Evolutionary conservation across 2,888 invertebrate species (phyloP), one percentile per base, ranked within the genome.

Genomic region (Meiosimyza decipiens): DNA sequence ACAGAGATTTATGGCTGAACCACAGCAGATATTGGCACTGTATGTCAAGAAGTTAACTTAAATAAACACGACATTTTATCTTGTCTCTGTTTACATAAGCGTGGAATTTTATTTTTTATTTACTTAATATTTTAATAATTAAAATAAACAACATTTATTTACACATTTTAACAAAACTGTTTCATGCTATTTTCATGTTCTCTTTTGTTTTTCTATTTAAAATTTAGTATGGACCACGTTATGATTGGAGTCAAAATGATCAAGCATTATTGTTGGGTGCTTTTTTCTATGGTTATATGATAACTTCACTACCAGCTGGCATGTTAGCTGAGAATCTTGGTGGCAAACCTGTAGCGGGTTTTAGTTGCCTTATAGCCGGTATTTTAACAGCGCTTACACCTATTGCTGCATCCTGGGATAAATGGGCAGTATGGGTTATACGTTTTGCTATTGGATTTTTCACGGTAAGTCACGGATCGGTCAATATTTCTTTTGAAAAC

Each of bases 231-330:
- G 89, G 89, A 2, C 83, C 82, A 0, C 87, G 89, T 4, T 90
- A 88, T 74, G 82, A 88, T 72, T 93, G 93, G 93, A 88, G 89
- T 22, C 83, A 88, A 47, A 88, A 89, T 63, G 89, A 91, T 77
- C 92, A 93, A 83, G 91, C 91, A 0, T 81, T 90, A 50, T 89
- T 93, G 12, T 84, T 93, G 40, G 92, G 92, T 1, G 88, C 92
- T 0, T 93, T 91, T 79, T 93, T 92, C 82, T 92, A 92, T 90
- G 91, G 92, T 50, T 92, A 92, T 77, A 90, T 91, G 16, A 78
- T 91, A 47, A 91, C 92, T 49, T 92, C 91, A 9, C 83, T 92
- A 73, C 88, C 91, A 0, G 92, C 81, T 0, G 93, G 92, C 4
- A 89, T 90, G 80, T 82, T 91, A n/a, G 91, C 92, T 0, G 92